phyloP scores from a whole-genome alignment of 2,888 invertebrate genomes.

The Drosophila seclusa region DNA sequence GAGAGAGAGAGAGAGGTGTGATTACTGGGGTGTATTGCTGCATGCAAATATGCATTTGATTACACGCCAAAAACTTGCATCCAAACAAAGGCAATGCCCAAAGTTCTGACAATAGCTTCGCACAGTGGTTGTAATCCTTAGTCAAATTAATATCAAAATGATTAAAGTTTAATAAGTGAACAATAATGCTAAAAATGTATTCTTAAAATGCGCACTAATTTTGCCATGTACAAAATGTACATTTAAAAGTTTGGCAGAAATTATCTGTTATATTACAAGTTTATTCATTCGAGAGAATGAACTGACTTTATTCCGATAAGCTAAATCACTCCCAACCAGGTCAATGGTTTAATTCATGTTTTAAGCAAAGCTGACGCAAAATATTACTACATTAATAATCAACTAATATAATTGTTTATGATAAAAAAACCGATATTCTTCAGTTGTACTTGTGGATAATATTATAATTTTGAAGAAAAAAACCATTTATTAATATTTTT shows the following conservation, averaged over 20 bases:
- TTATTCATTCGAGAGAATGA: not conserved
- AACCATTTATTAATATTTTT: too few relatives aligned
- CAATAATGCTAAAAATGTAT: not conserved
- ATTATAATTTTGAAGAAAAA: too few relatives aligned
- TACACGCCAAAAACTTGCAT: conserved; percentile 72
- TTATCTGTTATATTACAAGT: not conserved
- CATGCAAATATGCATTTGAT: conserved; percentile 81
- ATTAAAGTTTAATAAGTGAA: not conserved
- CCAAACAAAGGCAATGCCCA: conserved; percentile 75
- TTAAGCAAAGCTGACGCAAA: not conserved
- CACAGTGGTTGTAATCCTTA: conserved; percentile 24
- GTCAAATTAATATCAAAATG: not conserved
- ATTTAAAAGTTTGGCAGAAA: too few relatives aligned
- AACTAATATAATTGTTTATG: too few relatives aligned
- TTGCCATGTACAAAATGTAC: too few relatives aligned
- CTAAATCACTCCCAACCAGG: not conserved
- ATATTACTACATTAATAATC: not conserved
- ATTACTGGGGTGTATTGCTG: conserved; percentile 49
- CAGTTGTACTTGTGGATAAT: too few relatives aligned
- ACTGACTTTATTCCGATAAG: not conserved
- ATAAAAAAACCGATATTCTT: too few relatives aligned
- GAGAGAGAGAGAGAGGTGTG: conserved; percentile 1
- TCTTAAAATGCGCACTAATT: not conserved
- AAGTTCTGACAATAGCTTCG: conserved; percentile 56
- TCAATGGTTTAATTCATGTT: not conserved